These are phyloP conservation scores for Neodiprion pinetum DNA, from an alignment of 1,140 invertebrate genomes.

Conservation along the genomic window DNA sequence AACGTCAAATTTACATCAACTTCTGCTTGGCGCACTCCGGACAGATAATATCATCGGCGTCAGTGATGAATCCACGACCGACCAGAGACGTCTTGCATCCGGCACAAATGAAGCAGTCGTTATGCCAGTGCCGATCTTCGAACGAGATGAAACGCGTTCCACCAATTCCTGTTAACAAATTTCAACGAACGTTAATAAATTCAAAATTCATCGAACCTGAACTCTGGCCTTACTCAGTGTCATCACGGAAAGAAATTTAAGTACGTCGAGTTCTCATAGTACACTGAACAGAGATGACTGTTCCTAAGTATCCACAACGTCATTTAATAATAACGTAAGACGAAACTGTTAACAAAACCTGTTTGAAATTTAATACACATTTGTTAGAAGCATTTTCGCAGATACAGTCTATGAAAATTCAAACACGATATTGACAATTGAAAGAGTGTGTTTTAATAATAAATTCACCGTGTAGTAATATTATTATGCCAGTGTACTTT, in stretches of 20 bases:
- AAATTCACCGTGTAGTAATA: too few species aligned
- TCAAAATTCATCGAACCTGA: neutral
- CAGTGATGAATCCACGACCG: constrained; percentile 98
- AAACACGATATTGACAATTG: too few species aligned
- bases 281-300: too few species aligned
- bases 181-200: constrained; percentile 19
- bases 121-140: constrained; percentile 99
- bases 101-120: constrained; percentile 98
- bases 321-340: too few species aligned
- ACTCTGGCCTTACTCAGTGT: too few species aligned
- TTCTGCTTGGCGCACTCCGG: constrained; percentile 98
- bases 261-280: neutral
- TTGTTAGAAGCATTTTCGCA: too few species aligned
- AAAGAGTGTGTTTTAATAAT: too few species aligned
- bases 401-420: too few species aligned
- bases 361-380: too few species aligned
- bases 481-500: too few species aligned
- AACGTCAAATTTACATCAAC: constrained; percentile 74
- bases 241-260: neutral
- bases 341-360: too few species aligned
- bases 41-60: constrained; percentile 96
- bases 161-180: constrained; percentile 80
- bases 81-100: constrained; percentile 94
- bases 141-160: constrained; percentile 99
- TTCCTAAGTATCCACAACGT: too few species aligned